These are phyloP conservation scores for Argya squamiceps DNA, from an alignment of 2,797 vertebrate genomes.

Conservation along the genomic window DNA sequence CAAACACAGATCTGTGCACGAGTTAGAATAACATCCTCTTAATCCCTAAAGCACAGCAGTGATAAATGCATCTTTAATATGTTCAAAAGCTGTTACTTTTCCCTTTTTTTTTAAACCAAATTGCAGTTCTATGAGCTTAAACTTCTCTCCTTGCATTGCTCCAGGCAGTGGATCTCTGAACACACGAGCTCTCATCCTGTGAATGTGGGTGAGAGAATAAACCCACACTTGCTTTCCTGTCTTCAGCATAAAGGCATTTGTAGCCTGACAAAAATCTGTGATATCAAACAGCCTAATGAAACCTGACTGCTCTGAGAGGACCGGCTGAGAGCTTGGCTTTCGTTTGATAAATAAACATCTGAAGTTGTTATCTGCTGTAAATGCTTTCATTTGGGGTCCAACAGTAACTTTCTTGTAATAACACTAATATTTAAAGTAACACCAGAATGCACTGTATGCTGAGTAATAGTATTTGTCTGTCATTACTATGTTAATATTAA, in stretches of 20 bases:
- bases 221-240: background rate
- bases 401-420: background rate
- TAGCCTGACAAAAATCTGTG: background rate
- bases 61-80: background rate
- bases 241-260: background rate
- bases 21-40: background rate
- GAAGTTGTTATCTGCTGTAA: slow-evolving; percentile 12
- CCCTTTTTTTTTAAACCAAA: background rate
- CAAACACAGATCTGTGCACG: background rate
- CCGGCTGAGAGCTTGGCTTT: background rate
- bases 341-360: slow-evolving; percentile 13
- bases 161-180: background rate
- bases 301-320: background rate
- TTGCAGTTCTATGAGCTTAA: background rate
- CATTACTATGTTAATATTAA: background rate
- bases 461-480: background rate
- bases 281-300: slow-evolving; percentile 15
- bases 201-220: background rate
- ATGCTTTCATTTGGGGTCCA: background rate
- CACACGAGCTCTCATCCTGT: background rate
- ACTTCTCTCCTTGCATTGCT: background rate
- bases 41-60: background rate
- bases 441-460: background rate
- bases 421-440: slow-evolving; percentile 14
- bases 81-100: background rate